phyloP scores from a whole-genome alignment of 2,888 invertebrate genomes.

The Tenthredo distinguenda region DNA sequence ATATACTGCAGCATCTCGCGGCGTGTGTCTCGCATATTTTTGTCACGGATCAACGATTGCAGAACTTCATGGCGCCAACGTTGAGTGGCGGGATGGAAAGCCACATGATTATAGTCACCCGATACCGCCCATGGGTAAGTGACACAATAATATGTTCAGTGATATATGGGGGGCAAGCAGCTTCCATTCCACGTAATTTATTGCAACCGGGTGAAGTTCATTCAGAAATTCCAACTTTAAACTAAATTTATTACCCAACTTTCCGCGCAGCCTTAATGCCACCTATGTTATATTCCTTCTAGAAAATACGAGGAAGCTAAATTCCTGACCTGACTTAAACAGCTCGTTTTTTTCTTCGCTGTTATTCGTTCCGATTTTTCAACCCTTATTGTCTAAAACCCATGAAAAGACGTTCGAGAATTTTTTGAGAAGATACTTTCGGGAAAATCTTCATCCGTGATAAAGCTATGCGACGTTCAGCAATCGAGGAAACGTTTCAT shows the following conservation, averaged over 20 bases:
- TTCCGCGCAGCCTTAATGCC: neutral
- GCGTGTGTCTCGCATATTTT: conserved; percentile 74
- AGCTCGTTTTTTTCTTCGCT: neutral
- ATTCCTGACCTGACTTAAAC: conserved; percentile 6
- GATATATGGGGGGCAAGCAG: conserved; percentile 36
- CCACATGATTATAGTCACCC: conserved; percentile 40
- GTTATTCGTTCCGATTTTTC: neutral
- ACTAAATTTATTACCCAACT: neutral
- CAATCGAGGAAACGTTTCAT: neutral
- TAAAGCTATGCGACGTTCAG: neutral
- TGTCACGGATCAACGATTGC: conserved; percentile 71
- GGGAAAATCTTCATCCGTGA: neutral
- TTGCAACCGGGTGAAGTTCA: neutral
- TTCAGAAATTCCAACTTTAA: conserved; percentile 26
- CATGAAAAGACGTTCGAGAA: too few relatives aligned
- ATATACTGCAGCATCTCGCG: conserved; percentile 51
- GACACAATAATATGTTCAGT: conserved; percentile 45
- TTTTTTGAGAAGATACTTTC: too few relatives aligned
- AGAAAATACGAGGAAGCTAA: conserved; percentile 18
- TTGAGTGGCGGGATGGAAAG: conserved; percentile 19
- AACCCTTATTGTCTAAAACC: neutral
- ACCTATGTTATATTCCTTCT: neutral
- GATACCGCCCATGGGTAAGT: conserved; percentile 44
- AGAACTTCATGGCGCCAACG: conserved; percentile 66
- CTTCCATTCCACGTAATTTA: conserved; percentile 13